Evolutionary conservation across 2,797 vertebrate species (phyloP).

Genomic region (Danionella dracula): DNA sequence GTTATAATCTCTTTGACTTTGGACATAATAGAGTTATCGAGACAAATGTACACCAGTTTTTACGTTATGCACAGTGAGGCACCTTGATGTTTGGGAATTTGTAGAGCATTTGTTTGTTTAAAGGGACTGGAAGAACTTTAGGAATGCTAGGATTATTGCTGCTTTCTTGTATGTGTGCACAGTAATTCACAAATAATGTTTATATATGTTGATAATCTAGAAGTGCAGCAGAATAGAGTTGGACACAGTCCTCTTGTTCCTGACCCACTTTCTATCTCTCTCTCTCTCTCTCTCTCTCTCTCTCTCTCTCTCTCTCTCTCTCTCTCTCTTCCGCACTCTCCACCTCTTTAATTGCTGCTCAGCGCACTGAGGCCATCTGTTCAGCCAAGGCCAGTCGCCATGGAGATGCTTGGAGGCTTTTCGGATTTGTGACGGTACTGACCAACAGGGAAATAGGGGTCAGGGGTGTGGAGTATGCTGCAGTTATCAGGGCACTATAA

Average conservation of each 20-base stretch:
- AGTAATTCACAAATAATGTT: not conserved
- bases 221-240: constrained; percentile 52
- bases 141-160: constrained; percentile 39
- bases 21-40: constrained; percentile 43
- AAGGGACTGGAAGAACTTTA: constrained; percentile 30
- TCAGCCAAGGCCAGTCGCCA: constrained; percentile 78
- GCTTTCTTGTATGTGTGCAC: constrained; percentile 35
- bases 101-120: constrained; percentile 55
- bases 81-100: constrained; percentile 32
- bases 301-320: constrained; percentile 10
- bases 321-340: constrained; percentile 43
- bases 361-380: constrained; percentile 88
- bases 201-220: constrained; percentile 31
- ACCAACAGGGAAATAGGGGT: constrained; percentile 67
- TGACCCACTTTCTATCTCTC: constrained; percentile 47
- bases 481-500: constrained; percentile 49
- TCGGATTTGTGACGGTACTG: constrained; percentile 76
- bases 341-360: constrained; percentile 78
- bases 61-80: no score
- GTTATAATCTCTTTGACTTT: constrained; percentile 5
- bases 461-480: constrained; percentile 51
- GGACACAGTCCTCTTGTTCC: constrained; percentile 40
- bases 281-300: constrained; percentile 36
- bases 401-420: constrained; percentile 84
- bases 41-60: not conserved